Conservation (phyloP, 2,797 vertebrate species). For the Microchirus variegatus region DNA sequence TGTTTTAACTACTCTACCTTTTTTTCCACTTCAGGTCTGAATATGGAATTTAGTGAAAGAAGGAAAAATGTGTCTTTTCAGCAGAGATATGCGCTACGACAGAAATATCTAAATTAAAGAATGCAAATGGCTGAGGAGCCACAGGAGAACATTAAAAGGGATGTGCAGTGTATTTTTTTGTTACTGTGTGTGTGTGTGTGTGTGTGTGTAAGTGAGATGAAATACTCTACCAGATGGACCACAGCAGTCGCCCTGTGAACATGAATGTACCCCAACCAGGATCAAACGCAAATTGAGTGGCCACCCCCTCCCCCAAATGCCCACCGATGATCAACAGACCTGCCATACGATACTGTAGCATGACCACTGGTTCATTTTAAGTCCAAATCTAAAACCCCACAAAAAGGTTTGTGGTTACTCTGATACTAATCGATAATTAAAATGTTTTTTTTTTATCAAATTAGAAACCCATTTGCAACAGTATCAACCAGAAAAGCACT, state of each 20-base stretch:
- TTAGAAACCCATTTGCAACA: no score
- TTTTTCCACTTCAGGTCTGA: constrained; percentile 26
- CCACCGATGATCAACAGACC: constrained; percentile 50
- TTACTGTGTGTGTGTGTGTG: no score
- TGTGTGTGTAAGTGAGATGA: constrained; percentile 59
- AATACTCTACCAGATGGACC: constrained; percentile 84
- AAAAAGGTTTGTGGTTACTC: no score
- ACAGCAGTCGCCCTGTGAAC: constrained; percentile 77
- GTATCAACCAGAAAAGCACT: no score
- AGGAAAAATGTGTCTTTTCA: constrained; percentile 23
- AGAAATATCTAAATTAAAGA: constrained; percentile 36
- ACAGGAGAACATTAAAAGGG: no score
- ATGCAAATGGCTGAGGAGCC: constrained; percentile 34
- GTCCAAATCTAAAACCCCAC: no score
- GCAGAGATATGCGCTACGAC: constrained; percentile 15
- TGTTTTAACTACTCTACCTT: constrained; percentile 16
- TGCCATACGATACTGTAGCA: constrained; percentile 36
- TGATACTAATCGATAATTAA: no score
- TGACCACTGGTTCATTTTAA: constrained; percentile 20
- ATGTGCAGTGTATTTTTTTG: no score
- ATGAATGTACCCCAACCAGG: constrained; percentile 78
- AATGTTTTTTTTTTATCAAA: no score
- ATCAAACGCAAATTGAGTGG: constrained; percentile 78
- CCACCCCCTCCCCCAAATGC: constrained; percentile 62
- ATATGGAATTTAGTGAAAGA: constrained; percentile 15